These are phyloP conservation scores for Silurus meridionalis DNA, from an alignment of 2,113 vertebrate genomes.

Conservation along the genomic window DNA sequence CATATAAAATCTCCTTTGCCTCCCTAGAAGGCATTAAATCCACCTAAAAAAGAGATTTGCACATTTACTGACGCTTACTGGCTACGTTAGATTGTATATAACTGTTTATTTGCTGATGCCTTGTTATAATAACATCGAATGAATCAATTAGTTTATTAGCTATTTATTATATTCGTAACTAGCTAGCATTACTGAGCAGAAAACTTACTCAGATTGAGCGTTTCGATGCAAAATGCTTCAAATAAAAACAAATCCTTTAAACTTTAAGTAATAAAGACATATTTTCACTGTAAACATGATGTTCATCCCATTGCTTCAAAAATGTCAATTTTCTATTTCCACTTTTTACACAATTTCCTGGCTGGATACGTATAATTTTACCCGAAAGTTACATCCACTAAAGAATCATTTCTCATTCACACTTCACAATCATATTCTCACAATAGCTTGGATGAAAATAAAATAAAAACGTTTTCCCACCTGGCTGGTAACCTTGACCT, in stretches of 20 bases:
- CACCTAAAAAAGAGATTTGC: neutral
- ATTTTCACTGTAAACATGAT: neutral
- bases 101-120: neutral
- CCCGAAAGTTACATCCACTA: neutral
- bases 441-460: neutral
- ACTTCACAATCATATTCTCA: neutral
- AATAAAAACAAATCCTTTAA: neutral
- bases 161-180: neutral
- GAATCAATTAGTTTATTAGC: no score
- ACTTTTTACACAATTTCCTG: neutral
- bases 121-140: neutral
- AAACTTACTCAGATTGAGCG: neutral
- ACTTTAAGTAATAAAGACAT: neutral
- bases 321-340: neutral
- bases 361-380: neutral
- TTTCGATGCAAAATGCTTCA: neutral
- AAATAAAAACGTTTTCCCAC: conserved; percentile 23
- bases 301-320: neutral
- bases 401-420: neutral
- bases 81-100: neutral
- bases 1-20: neutral
- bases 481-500: conserved; percentile 55
- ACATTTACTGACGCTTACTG: neutral
- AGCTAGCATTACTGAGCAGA: neutral
- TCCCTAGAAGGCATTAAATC: neutral